A percentile compares a stretch with the other conserved stretches of the same genome.
phyloP scores from a whole-genome alignment of 2,888 invertebrate genomes.

The Eristalis intricaria region DNA sequence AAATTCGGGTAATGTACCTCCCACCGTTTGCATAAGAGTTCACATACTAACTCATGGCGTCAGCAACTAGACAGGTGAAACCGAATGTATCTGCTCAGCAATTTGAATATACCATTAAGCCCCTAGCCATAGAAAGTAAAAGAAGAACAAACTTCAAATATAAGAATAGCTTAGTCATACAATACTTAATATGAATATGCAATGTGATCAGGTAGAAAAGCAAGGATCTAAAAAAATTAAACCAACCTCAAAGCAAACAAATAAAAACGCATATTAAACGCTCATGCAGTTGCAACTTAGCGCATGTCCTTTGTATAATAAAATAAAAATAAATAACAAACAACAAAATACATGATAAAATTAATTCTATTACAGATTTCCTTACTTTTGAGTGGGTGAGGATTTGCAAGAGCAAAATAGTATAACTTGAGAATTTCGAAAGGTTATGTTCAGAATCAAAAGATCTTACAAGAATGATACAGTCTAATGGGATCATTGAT shows the following conservation, averaged over 20 bases:
- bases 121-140: neutral
- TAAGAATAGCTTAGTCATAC: neutral
- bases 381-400: neutral
- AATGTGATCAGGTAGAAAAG: neutral
- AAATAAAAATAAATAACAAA: constrained; percentile 5
- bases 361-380: constrained; percentile 53
- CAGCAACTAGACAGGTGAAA: too few species aligned
- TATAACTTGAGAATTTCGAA: constrained; percentile 2
- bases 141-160: neutral
- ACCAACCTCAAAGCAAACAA: constrained; percentile 21
- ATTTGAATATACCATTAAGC: too few species aligned
- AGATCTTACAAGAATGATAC: constrained; percentile 34
- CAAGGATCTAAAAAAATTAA: neutral
- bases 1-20: too few species aligned
- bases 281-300: constrained; percentile 18
- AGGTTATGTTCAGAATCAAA: constrained; percentile 68
- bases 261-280: neutral
- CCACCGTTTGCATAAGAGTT: too few species aligned
- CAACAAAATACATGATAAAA: constrained; percentile 5
- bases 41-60: too few species aligned
- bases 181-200: neutral
- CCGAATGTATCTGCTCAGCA: too few species aligned
- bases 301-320: constrained; percentile 6
- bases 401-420: constrained; percentile 31
- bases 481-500: neutral